Evolutionary conservation across 2,888 invertebrate species (phyloP).

Genomic region (Byasa hedistus): DNA sequence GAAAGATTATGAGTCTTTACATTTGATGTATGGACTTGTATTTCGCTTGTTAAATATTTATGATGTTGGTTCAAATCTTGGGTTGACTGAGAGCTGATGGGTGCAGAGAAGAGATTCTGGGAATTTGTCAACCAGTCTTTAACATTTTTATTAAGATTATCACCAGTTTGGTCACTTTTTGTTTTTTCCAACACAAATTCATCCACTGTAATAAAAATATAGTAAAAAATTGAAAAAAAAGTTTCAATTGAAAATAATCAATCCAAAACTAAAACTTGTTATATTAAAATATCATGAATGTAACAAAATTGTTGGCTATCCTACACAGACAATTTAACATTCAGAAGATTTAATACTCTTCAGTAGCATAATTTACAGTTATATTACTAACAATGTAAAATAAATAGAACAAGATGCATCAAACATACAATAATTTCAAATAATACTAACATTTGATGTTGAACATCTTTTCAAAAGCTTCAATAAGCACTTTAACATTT

Average conservation of each 20-base stretch:
- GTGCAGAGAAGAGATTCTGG: slow-evolving; percentile 66
- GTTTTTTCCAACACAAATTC: slow-evolving; percentile 48
- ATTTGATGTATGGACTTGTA: slow-evolving; percentile 52
- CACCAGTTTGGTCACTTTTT: slow-evolving; percentile 41
- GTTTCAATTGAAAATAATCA: no score
- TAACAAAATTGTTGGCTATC: no score
- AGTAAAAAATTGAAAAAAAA: not conserved
- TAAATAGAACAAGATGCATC: no score
- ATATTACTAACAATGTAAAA: no score
- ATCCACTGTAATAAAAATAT: slow-evolving; percentile 56
- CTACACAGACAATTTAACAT: no score
- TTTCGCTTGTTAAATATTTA: slow-evolving; percentile 51
- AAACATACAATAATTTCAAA: not conserved
- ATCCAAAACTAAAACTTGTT: no score
- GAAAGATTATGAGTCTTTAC: slow-evolving; percentile 44
- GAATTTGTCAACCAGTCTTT: slow-evolving; percentile 66
- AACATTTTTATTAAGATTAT: slow-evolving; percentile 60
- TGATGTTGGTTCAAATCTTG: slow-evolving; percentile 44
- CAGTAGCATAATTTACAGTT: no score
- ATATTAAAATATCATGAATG: no score
- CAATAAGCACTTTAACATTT: slow-evolving; percentile 48
- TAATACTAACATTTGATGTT: slow-evolving; percentile 56
- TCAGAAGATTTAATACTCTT: no score
- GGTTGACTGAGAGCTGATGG: slow-evolving; percentile 43
- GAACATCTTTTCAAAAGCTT: slow-evolving; percentile 58